These are phyloP conservation scores for Fragum sueziense DNA, from an alignment of 2,888 invertebrate species.

Conservation along the genomic window DNA sequence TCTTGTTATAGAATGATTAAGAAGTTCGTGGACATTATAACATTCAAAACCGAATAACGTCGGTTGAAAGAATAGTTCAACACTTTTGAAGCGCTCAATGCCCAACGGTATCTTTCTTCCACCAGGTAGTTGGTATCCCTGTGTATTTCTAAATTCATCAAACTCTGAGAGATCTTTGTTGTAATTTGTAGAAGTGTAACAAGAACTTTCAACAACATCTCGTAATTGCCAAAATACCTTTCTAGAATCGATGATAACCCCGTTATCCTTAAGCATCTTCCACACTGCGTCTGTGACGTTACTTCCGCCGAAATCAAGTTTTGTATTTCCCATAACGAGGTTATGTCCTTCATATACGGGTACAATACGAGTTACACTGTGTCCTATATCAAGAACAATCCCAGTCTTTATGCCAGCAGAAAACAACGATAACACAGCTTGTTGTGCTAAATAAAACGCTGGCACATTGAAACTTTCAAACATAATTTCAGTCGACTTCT, in stretches of 20 bases:
- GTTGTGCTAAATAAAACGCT: conserved; percentile 8
- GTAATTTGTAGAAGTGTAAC: conserved; percentile 4
- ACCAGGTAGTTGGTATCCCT: conserved; percentile 17
- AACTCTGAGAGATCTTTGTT: neutral
- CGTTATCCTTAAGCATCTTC: neutral
- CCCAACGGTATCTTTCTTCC: neutral
- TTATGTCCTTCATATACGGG: conserved; percentile 12
- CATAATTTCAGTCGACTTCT: conserved; percentile 1
- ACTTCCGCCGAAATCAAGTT: conserved; percentile 7
- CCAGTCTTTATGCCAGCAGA: neutral
- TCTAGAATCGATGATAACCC: neutral
- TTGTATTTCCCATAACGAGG: neutral
- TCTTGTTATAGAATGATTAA: conserved; percentile 1
- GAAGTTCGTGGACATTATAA: conserved; percentile 10
- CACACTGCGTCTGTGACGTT: neutral
- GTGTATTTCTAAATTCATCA: neutral
- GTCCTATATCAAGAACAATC: conserved; percentile 5
- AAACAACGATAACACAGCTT: conserved; percentile 1
- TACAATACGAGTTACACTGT: conserved; percentile 3
- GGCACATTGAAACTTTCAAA: conserved; percentile 17
- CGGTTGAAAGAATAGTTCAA: conserved; percentile 9
- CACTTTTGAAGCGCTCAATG: conserved; percentile 17
- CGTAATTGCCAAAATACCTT: neutral
- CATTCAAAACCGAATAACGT: neutral
- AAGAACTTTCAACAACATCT: neutral